Conservation (phyloP, 2,797 vertebrate genomes). For the Sphaeramia orbicularis region DNA sequence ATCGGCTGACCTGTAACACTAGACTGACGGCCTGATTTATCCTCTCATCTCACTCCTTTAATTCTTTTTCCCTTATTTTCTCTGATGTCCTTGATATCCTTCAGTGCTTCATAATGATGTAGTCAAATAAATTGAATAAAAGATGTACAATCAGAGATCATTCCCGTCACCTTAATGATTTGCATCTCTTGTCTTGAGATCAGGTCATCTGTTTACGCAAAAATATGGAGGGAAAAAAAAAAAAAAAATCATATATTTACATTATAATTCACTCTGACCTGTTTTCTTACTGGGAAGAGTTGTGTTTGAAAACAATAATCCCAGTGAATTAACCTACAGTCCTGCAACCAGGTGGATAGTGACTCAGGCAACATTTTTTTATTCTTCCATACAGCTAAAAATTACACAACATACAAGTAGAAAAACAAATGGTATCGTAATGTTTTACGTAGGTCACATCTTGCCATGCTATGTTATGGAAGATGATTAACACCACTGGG, state of each 20-base stretch:
- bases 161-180: slow-evolving; percentile 1
- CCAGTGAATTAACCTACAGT: background rate
- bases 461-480: slow-evolving; percentile 31
- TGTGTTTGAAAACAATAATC: background rate
- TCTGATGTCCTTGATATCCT: slow-evolving; percentile 48
- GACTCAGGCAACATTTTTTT: background rate
- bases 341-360: background rate
- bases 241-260: background rate
- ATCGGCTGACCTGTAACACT: slow-evolving; percentile 30
- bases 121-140: slow-evolving; percentile 25
- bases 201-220: background rate
- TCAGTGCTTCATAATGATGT: slow-evolving; percentile 14
- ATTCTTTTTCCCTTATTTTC: slow-evolving; percentile 27
- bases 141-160: slow-evolving; percentile 22
- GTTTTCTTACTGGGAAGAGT: background rate
- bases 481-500: too few relatives aligned
- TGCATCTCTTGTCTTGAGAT: background rate
- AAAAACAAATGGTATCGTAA: slow-evolving; percentile 45
- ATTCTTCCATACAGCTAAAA: slow-evolving; percentile 26
- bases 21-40: slow-evolving; percentile 31
- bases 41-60: slow-evolving; percentile 33
- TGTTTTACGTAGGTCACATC: slow-evolving; percentile 56
- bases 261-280: background rate
- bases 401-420: slow-evolving; percentile 31
- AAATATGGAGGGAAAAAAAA: background rate